A percentile compares a stretch with the other conserved stretches of the same genome.
phyloP scores from a whole-genome alignment of 2,113 vertebrate species.

The Chauna torquata region DNA sequence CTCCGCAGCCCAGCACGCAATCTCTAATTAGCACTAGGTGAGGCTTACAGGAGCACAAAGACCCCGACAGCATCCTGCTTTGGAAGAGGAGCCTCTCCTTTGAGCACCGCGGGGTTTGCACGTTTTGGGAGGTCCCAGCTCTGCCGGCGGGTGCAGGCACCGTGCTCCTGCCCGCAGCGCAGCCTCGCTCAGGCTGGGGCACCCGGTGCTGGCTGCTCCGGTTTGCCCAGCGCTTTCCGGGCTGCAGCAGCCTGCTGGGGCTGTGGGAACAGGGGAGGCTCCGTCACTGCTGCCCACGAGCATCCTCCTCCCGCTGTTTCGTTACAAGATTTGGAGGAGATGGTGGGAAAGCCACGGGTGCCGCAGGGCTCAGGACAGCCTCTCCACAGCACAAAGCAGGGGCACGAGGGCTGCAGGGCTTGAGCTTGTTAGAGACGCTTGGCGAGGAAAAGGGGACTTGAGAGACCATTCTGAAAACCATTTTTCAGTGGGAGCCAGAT shows the following conservation, averaged over 20 bases:
- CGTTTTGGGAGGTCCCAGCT: too few relatives aligned
- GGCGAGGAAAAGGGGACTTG: too few relatives aligned
- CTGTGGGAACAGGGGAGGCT: background rate
- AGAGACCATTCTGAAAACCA: too few relatives aligned
- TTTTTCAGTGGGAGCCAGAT: too few relatives aligned
- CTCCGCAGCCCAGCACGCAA: background rate
- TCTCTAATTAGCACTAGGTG: background rate
- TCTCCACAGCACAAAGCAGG: too few relatives aligned
- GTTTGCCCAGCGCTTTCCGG: background rate
- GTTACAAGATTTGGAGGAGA: background rate
- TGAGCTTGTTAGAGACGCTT: too few relatives aligned
- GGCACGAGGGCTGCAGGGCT: too few relatives aligned
- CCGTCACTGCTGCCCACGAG: background rate
- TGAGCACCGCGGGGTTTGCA: accelerated
- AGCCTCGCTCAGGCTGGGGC: background rate
- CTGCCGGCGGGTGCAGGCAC: background rate
- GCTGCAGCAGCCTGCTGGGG: too few relatives aligned
- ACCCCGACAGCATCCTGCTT: accelerated
- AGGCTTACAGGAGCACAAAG: background rate
- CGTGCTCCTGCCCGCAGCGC: background rate
- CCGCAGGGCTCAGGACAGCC: background rate
- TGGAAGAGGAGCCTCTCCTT: background rate
- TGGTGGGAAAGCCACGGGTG: accelerated
- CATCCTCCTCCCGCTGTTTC: background rate
- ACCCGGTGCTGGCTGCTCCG: background rate